Conservation (phyloP, 2,113 vertebrate genomes). For the Todiramphus chloris region DNA sequence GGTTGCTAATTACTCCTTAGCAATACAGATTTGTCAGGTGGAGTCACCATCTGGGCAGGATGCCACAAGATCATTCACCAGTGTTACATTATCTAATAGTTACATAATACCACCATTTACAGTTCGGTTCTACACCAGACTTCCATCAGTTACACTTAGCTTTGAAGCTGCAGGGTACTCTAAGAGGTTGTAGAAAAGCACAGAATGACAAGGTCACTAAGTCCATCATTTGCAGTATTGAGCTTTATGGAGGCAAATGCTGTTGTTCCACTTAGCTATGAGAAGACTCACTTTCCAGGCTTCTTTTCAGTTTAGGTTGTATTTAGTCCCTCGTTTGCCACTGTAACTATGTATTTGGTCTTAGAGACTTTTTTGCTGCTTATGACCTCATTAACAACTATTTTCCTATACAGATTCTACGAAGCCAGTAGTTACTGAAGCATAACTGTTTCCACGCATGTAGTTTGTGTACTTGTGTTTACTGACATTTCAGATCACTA, state of each 20-base stretch:
- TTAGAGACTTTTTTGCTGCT: neutral
- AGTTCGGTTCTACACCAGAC: neutral
- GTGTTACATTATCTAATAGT: neutral
- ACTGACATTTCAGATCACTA: neutral
- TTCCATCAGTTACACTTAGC: neutral
- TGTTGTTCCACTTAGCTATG: neutral
- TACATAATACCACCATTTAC: neutral
- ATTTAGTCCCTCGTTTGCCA: neutral
- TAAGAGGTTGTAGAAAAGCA: neutral
- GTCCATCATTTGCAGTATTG: neutral
- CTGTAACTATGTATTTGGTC: neutral
- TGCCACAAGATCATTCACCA: neutral
- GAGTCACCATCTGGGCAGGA: neutral
- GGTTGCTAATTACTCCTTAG: neutral
- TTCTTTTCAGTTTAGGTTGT: neutral
- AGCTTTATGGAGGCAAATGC: neutral
- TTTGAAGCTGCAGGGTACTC: neutral
- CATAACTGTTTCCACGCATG: neutral
- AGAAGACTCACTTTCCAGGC: neutral
- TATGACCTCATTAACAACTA: neutral
- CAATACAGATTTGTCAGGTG: neutral
- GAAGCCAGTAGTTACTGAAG: neutral
- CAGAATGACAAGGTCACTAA: neutral
- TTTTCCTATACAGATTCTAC: neutral
- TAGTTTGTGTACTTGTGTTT: neutral